Percentiles rank a stretch among this genome's conserved stretches.
Conservation (phyloP, 2,797 vertebrate genomes). For the Girardinus metallicus region DNA sequence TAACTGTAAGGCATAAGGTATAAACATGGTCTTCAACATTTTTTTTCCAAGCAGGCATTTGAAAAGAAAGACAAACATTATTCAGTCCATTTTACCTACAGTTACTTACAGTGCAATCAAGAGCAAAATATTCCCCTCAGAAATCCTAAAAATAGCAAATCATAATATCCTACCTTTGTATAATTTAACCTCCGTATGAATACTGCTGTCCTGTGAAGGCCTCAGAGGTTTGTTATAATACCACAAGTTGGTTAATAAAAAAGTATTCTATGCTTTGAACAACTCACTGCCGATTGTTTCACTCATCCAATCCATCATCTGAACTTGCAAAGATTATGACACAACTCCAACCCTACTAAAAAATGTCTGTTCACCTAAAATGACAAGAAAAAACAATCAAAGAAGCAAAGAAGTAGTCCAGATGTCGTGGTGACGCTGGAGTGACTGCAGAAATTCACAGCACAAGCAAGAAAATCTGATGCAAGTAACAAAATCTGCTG, state of each 20-base stretch:
- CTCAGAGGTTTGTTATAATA: background rate
- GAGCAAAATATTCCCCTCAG: background rate
- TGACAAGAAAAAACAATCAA: background rate
- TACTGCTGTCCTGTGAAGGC: background rate
- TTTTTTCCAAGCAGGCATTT: background rate
- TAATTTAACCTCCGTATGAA: background rate
- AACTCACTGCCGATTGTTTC: background rate
- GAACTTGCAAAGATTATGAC: background rate
- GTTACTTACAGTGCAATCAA: background rate
- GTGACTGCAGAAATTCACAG: background rate
- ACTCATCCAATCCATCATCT: background rate
- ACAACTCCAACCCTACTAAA: background rate
- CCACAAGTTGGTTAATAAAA: background rate
- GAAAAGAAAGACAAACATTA: background rate
- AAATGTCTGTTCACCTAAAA: background rate
- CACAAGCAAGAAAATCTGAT: background rate
- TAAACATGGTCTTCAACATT: background rate
- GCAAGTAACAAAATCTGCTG: background rate
- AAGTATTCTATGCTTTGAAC: background rate
- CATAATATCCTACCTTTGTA: background rate
- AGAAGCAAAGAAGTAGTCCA: background rate
- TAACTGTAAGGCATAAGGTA: background rate
- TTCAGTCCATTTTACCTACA: background rate
- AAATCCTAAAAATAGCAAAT: background rate
- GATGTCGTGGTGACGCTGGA: background rate